These are phyloP conservation scores for Drosophila bocki DNA, from an alignment of 1,140 invertebrate species.

Conservation along the genomic window DNA sequence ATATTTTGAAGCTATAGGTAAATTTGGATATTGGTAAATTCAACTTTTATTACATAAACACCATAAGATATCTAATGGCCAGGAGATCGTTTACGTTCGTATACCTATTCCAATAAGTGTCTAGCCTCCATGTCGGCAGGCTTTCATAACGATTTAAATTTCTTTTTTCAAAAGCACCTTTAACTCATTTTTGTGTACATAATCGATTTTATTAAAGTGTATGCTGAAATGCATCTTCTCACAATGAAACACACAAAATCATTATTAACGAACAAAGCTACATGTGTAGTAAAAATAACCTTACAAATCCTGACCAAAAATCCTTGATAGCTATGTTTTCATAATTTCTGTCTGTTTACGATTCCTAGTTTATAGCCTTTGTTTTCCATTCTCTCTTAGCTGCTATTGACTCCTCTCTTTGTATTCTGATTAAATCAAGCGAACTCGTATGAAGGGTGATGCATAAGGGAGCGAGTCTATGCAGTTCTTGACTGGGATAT, in stretches of 20 bases:
- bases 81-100: too few relatives aligned
- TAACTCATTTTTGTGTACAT: not conserved
- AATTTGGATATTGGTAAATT: too few relatives aligned
- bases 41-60: too few relatives aligned
- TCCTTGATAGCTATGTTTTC: not conserved
- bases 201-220: not conserved
- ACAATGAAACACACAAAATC: not conserved
- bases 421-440: constrained; percentile 72
- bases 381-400: not conserved
- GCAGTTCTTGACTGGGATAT: not conserved
- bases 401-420: constrained; percentile 18
- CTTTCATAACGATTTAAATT: not conserved
- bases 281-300: not conserved
- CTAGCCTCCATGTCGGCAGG: too few relatives aligned
- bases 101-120: too few relatives aligned
- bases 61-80: too few relatives aligned
- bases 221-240: not conserved
- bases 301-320: not conserved
- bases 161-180: not conserved
- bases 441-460: constrained; percentile 14
- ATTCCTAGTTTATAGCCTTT: not conserved
- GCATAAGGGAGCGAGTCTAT: not conserved
- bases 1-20: too few relatives aligned
- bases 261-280: not conserved
- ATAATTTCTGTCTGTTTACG: not conserved